Conservation (phyloP, 1,140 invertebrate species). For the Musca vetustissima region DNA sequence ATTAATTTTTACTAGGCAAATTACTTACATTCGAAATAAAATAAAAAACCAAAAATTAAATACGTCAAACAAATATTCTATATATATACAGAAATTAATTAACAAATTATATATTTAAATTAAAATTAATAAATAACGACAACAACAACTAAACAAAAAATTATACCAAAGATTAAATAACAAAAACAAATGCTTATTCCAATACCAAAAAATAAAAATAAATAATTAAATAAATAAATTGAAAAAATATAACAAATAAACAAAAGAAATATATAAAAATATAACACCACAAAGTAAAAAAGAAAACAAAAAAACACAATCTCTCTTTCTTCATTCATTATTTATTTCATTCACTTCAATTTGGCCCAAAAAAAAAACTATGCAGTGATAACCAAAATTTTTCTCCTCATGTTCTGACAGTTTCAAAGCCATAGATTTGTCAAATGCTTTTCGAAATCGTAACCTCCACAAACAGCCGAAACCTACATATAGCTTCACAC, state of each 20-base stretch:
- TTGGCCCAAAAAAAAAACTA: too few species aligned
- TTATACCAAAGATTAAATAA: slow-evolving; percentile 21
- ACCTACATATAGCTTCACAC: too few species aligned
- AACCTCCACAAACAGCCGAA: too few species aligned
- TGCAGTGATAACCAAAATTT: too few species aligned
- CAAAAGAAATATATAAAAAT: slow-evolving; percentile 11
- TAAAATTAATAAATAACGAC: neutral
- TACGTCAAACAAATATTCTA: slow-evolving; percentile 10
- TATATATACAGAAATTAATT: slow-evolving; percentile 19
- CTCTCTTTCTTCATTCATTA: neutral
- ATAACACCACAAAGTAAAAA: slow-evolving; percentile 21
- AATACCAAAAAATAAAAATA: neutral
- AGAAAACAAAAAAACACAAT: neutral
- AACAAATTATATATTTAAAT: slow-evolving; percentile 2
- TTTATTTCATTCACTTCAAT: neutral
- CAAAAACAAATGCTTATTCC: neutral
- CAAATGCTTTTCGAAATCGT: too few species aligned
- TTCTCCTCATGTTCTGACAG: too few species aligned
- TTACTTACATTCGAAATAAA: slow-evolving; percentile 19
- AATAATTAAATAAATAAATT: slow-evolving; percentile 7
- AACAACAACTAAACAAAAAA: slow-evolving; percentile 7
- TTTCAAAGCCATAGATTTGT: too few species aligned
- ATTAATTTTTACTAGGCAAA: slow-evolving; percentile 24
- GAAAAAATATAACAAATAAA: slow-evolving; percentile 11
- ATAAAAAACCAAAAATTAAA: too few species aligned